Percentiles rank a stretch among this genome's conserved stretches.
These are phyloP conservation scores for Tholera decimalis DNA, from an alignment of 2,888 invertebrate species.

Conservation along the genomic window DNA sequence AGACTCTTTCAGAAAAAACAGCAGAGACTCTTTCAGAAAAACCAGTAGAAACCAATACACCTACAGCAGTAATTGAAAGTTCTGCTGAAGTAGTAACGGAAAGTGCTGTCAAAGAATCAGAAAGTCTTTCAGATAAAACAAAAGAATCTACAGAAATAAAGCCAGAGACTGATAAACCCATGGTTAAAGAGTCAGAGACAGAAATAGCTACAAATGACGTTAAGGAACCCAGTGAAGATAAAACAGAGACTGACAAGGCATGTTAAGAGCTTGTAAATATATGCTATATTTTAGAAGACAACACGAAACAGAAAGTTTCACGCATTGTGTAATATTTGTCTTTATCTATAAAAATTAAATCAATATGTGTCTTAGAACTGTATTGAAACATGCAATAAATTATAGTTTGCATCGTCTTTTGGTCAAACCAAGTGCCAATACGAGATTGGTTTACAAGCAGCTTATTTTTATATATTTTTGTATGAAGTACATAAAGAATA, in stretches of 20 bases:
- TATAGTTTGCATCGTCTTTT: conserved; percentile 42
- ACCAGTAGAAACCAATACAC: neutral
- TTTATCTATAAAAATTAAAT: conserved; percentile 45
- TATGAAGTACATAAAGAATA: conserved; percentile 53
- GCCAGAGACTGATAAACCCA: no score
- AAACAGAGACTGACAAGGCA: conserved; percentile 40
- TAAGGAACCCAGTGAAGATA: conserved; percentile 34
- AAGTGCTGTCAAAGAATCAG: neutral
- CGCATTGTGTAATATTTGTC: conserved; percentile 49
- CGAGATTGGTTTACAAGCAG: conserved; percentile 38
- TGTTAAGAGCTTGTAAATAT: conserved; percentile 54
- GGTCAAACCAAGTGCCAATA: conserved; percentile 48
- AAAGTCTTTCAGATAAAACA: conserved; percentile 11
- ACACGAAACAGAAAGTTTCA: conserved; percentile 22
- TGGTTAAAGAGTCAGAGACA: conserved; percentile 20
- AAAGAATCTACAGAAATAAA: conserved; percentile 6
- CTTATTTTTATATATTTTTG: conserved; percentile 38
- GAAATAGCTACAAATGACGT: conserved; percentile 22
- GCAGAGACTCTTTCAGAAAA: conserved; percentile 1
- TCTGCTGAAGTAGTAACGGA: neutral
- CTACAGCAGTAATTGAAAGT: conserved; percentile 5
- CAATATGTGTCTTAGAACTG: conserved; percentile 47
- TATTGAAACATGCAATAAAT: conserved; percentile 25
- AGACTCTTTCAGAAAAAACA: neutral
- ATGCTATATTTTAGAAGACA: conserved; percentile 38